phyloP scores from a whole-genome alignment of 1,140 invertebrate genomes.

The Hyles vespertilio region DNA sequence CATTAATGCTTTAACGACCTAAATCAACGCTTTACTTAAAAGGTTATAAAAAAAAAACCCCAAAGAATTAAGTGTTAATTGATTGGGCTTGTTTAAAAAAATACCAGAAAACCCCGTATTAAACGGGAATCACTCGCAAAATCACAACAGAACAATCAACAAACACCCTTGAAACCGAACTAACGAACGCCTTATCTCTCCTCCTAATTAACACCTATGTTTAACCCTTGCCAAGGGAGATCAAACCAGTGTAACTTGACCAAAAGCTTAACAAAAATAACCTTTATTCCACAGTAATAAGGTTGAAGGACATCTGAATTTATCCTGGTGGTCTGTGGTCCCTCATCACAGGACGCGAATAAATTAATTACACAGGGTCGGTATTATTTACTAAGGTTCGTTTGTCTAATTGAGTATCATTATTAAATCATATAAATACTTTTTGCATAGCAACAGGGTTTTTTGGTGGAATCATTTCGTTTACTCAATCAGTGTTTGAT shows the following conservation, averaged over 20 bases:
- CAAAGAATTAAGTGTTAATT: no score
- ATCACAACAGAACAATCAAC: slow-evolving; percentile 6
- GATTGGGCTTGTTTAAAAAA: no score
- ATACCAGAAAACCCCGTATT: no score
- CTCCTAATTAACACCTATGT: slow-evolving; percentile 25
- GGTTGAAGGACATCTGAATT: not conserved
- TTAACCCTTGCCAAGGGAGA: slow-evolving; percentile 11
- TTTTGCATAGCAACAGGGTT: not conserved
- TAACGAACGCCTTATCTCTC: slow-evolving; percentile 21
- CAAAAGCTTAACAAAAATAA: not conserved
- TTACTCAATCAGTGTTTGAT: no score
- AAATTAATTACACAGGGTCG: slow-evolving; percentile 17
- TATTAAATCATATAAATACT: not conserved
- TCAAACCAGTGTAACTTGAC: slow-evolving; percentile 1
- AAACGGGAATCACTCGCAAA: not conserved
- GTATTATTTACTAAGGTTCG: slow-evolving; percentile 5
- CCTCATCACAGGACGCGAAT: slow-evolving; percentile 18
- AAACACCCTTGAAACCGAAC: slow-evolving; percentile 10
- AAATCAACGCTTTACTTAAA: no score
- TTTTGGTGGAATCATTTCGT: no score
- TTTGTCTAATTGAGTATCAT: slow-evolving; percentile 4
- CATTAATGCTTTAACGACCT: no score
- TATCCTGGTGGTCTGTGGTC: slow-evolving; percentile 3
- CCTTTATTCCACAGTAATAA: not conserved
- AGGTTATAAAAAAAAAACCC: no score